Evolutionary conservation across 2,888 invertebrate species (phyloP).

Genomic region (Troilus luridus): DNA sequence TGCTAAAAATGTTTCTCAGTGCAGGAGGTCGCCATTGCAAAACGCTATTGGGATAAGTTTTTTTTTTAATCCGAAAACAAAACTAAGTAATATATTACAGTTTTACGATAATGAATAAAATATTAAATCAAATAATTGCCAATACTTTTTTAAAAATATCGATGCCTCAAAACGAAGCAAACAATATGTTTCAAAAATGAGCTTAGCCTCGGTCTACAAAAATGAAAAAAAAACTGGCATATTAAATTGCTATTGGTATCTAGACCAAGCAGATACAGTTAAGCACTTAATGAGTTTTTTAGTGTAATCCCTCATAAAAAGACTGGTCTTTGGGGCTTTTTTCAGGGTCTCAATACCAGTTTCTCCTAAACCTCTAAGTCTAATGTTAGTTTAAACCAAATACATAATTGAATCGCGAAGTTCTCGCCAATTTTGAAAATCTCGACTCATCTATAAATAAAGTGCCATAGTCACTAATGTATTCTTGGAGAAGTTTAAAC

Average conservation of each 20-base stretch:
- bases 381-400: not conserved
- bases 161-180: not conserved
- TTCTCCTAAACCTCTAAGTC: slow-evolving; percentile 17
- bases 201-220: not conserved
- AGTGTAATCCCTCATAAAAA: not conserved
- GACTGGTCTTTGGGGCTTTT: not conserved
- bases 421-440: not conserved
- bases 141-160: not conserved
- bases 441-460: not conserved
- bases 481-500: too few relatives aligned
- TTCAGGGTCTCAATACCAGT: not conserved
- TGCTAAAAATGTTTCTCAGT: too few relatives aligned
- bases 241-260: not conserved
- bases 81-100: too few relatives aligned
- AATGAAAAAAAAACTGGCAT: not conserved
- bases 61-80: too few relatives aligned
- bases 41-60: too few relatives aligned
- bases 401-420: not conserved
- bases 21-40: too few relatives aligned
- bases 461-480: not conserved
- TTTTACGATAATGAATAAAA: too few relatives aligned
- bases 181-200: not conserved
- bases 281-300: slow-evolving; percentile 3
- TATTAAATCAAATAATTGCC: not conserved
- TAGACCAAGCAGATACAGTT: slow-evolving; percentile 28